Conservation (phyloP, 2,797 vertebrate genomes). For the Catharus ustulatus region DNA sequence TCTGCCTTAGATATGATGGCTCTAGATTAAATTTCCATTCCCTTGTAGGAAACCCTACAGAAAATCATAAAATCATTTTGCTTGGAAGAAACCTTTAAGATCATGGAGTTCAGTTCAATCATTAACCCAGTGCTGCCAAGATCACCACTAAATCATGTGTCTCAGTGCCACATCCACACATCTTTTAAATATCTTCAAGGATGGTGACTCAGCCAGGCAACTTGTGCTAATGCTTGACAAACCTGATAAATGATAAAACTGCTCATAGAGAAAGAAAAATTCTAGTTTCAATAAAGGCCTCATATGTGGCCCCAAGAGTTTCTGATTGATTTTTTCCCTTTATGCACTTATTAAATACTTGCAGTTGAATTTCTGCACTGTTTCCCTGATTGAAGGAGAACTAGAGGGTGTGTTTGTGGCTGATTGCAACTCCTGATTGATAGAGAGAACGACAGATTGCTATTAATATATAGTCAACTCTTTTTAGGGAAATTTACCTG, state of each 20-base stretch:
- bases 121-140: background rate
- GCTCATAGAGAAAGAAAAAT: background rate
- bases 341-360: slow-evolving; percentile 40
- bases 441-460: slow-evolving; percentile 7
- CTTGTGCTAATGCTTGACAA: background rate
- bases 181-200: background rate
- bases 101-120: too few relatives aligned
- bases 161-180: background rate
- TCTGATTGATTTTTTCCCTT: slow-evolving; percentile 3
- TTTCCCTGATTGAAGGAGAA: slow-evolving; percentile 62
- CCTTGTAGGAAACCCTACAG: accelerated
- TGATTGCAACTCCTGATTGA: slow-evolving; percentile 62
- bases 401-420: slow-evolving; percentile 55
- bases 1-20: background rate
- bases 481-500: slow-evolving; percentile 52
- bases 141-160: background rate
- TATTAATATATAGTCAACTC: slow-evolving; percentile 51
- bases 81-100: background rate
- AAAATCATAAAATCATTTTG: background rate
- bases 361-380: slow-evolving; percentile 7
- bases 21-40: background rate
- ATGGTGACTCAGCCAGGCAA: background rate
- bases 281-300: background rate
- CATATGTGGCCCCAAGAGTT: background rate
- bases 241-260: background rate